Evolutionary conservation across 2,797 vertebrate genomes (phyloP).

Genomic region (Centroberyx gerrardi): DNA sequence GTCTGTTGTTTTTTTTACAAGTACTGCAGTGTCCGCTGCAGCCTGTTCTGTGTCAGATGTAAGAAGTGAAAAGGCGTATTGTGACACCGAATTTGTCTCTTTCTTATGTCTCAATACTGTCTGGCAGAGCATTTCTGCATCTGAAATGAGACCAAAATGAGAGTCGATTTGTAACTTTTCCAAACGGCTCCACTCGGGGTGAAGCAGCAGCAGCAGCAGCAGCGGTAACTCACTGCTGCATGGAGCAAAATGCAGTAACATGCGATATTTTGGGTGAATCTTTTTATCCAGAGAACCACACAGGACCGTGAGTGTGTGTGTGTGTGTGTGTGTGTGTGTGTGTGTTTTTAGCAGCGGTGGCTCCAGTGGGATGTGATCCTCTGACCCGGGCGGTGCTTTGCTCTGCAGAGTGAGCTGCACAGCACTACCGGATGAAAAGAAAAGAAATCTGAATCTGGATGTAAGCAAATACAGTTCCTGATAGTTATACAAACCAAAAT

Average conservation of each 20-base stretch:
- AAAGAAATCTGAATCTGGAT: too few relatives aligned
- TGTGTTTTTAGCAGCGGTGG: too few relatives aligned
- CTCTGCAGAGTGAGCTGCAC: too few relatives aligned
- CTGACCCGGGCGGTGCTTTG: too few relatives aligned
- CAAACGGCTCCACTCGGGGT: constrained; percentile 3
- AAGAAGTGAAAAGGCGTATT: constrained; percentile 11
- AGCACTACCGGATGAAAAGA: too few relatives aligned
- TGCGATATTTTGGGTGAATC: not conserved
- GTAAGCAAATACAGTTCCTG: too few relatives aligned
- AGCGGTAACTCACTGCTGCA: not conserved
- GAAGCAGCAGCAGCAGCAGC: not conserved
- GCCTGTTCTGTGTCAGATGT: not conserved
- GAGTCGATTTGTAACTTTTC: constrained; percentile 22
- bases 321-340: too few relatives aligned
- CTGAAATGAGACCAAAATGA: not conserved
- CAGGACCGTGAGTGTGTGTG: too few relatives aligned
- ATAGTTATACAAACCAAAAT: too few relatives aligned
- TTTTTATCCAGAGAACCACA: too few relatives aligned
- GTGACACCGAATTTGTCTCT: constrained; percentile 21
- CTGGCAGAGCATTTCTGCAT: not conserved
- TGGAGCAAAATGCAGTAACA: not conserved
- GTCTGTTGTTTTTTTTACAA: not conserved
- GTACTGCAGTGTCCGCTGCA: not conserved
- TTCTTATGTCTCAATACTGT: not conserved
- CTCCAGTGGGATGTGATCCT: too few relatives aligned